Conservation (phyloP, 2,797 vertebrate species). For the Tangara arthus region DNA sequence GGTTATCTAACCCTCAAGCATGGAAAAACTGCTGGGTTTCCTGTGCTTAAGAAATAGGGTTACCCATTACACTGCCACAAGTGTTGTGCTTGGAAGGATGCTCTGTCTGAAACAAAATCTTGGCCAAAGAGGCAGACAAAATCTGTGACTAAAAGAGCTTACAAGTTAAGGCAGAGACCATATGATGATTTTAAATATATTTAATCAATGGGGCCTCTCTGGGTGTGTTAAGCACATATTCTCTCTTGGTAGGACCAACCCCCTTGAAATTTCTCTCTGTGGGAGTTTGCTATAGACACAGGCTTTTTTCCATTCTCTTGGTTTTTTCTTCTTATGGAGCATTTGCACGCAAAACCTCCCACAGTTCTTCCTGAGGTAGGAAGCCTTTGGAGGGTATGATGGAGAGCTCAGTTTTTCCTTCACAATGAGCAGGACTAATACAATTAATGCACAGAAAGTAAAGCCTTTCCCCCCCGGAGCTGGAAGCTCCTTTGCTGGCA, state of each 20-base stretch:
- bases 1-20: neutral
- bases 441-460: neutral
- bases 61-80: slow-evolving; percentile 29
- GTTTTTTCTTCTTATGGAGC: slow-evolving; percentile 7
- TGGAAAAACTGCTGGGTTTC: slow-evolving; percentile 33
- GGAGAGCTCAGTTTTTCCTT: slow-evolving; percentile 16
- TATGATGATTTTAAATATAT: neutral
- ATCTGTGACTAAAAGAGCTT: slow-evolving; percentile 23
- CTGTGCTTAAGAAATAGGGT: slow-evolving; percentile 33
- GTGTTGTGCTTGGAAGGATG: slow-evolving; percentile 56
- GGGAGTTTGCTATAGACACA: neutral
- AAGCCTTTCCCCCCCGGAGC: neutral
- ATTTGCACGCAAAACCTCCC: slow-evolving; percentile 34
- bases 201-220: slow-evolving; percentile 14
- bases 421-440: neutral
- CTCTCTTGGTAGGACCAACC: neutral
- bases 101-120: slow-evolving; percentile 52
- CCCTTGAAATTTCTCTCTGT: neutral
- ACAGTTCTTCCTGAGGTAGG: slow-evolving; percentile 18
- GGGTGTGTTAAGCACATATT: neutral
- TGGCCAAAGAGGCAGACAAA: slow-evolving; percentile 51
- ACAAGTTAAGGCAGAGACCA: slow-evolving; percentile 38
- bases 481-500: slow-evolving; percentile 25
- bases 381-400: neutral
- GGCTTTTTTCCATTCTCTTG: slow-evolving; percentile 3